These are phyloP conservation scores for Mastacembelus armatus DNA, from an alignment of 2,797 vertebrate genomes.

Conservation along the genomic window DNA sequence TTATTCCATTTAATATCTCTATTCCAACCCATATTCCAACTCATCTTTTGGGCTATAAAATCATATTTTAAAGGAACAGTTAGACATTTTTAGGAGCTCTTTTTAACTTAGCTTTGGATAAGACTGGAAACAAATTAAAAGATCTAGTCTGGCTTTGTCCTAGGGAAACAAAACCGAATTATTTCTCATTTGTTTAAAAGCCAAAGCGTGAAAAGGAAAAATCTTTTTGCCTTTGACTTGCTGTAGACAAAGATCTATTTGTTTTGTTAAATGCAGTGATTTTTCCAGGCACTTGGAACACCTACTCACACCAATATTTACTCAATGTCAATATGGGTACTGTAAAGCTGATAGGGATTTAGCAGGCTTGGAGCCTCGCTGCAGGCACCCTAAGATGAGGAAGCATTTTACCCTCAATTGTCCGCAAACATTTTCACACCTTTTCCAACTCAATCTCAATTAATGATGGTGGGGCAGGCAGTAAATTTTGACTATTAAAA, in stretches of 20 bases:
- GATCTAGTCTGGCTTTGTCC: too few species aligned
- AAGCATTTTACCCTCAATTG: constrained; percentile 11
- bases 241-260: constrained; percentile 20
- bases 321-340: constrained; percentile 21
- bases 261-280: constrained; percentile 23
- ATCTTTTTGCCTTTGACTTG: constrained; percentile 8
- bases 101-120: too few species aligned
- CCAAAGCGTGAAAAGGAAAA: too few species aligned
- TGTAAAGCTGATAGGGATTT: constrained; percentile 19
- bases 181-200: too few species aligned
- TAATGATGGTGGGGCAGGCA: constrained; percentile 26
- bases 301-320: constrained; percentile 21
- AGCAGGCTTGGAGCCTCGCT: constrained; percentile 3
- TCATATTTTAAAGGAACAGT: too few species aligned
- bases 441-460: constrained; percentile 47
- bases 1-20: too few species aligned
- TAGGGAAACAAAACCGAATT: too few species aligned
- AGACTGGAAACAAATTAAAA: too few species aligned
- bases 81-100: too few species aligned
- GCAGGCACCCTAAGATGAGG: constrained; percentile 17
- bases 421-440: constrained; percentile 38
- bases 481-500: constrained; percentile 69
- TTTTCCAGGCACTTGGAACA: background rate
- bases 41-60: too few species aligned
- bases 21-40: too few species aligned